phyloP scores from a whole-genome alignment of 1,140 invertebrate genomes.

The Bombus soroeensis region DNA sequence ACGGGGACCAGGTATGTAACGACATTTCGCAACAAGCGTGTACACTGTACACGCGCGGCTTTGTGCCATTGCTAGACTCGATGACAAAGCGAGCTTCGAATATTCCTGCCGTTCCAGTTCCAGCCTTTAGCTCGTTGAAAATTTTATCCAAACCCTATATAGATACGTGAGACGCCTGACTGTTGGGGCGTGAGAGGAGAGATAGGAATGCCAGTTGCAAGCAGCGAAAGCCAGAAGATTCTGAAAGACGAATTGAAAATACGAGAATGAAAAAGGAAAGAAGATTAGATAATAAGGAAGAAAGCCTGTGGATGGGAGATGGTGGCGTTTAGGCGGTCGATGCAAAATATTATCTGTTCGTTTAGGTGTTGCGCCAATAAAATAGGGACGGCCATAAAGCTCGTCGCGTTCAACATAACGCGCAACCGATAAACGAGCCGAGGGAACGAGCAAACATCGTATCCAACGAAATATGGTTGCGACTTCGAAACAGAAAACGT shows the following conservation, averaged over 20 bases:
- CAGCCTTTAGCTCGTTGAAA: slow-evolving; percentile 7
- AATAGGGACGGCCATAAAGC: slow-evolving; percentile 46
- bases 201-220: background rate
- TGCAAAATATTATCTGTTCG: slow-evolving; percentile 50
- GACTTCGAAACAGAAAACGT: background rate
- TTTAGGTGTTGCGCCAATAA: slow-evolving; percentile 45
- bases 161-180: background rate
- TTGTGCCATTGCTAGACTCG: slow-evolving; percentile 27
- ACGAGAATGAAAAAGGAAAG: no score
- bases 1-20: slow-evolving; percentile 24
- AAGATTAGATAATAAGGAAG: background rate
- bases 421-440: slow-evolving; percentile 42
- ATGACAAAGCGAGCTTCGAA: slow-evolving; percentile 43
- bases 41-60: slow-evolving; percentile 12
- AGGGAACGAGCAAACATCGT: background rate
- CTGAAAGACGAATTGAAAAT: background rate
- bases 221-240: background rate
- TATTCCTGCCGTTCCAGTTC: slow-evolving; percentile 14
- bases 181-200: background rate
- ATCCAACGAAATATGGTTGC: slow-evolving; percentile 15
- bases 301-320: no score
- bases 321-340: background rate
- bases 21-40: slow-evolving; percentile 35
- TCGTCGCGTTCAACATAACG: slow-evolving; percentile 27
- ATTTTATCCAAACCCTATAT: slow-evolving; percentile 32